These are phyloP conservation scores for Podarcis siculus DNA, from an alignment of 2,797 vertebrate species.

Conservation along the genomic window DNA sequence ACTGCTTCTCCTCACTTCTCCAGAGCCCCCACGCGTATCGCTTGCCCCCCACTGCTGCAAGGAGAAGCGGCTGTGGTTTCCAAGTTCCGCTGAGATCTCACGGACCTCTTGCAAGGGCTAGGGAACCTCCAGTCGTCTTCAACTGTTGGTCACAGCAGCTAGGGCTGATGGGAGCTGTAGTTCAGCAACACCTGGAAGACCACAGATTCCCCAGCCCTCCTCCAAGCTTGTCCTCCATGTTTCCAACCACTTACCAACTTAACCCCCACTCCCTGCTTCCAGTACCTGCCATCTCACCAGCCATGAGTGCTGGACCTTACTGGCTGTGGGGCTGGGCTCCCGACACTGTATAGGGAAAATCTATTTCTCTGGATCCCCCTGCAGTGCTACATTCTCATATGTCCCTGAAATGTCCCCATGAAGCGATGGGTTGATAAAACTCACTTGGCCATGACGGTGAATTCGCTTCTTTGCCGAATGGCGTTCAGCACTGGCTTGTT, in stretches of 20 bases:
- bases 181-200: no score
- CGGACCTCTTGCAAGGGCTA: no score
- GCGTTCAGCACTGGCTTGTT: conserved; percentile 83
- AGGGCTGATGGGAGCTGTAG: no score
- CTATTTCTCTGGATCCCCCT: no score
- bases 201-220: neutral
- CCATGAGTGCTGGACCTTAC: neutral
- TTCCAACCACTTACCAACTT: neutral
- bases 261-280: neutral
- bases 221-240: neutral
- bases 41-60: no score
- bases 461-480: conserved; percentile 91
- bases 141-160: no score
- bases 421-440: conserved; percentile 57
- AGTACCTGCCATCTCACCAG: neutral
- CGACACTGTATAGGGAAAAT: neutral
- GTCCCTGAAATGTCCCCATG: neutral
- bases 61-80: no score
- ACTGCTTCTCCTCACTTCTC: no score
- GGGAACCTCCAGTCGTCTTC: no score
- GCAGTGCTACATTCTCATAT: no score
- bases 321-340: neutral
- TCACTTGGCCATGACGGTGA: conserved; percentile 95
- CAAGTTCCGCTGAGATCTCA: no score
- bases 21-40: no score